Conservation (phyloP, 2,797 vertebrate species). For the Artibeus jamaicensis region DNA sequence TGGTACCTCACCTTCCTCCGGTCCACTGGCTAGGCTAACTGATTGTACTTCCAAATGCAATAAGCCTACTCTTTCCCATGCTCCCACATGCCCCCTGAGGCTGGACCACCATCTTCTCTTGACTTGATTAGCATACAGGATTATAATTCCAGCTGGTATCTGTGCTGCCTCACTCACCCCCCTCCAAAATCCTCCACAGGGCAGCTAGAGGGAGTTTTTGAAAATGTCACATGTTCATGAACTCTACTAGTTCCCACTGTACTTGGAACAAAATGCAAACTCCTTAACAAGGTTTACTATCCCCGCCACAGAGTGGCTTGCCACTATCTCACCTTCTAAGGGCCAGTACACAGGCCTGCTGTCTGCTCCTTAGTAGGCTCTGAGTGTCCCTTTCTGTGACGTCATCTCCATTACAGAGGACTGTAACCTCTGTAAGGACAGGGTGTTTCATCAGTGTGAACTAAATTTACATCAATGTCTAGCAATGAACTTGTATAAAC, state of each 20-base stretch:
- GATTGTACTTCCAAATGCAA: neutral
- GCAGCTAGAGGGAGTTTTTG: neutral
- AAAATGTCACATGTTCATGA: neutral
- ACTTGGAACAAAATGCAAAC: slow-evolving; percentile 32
- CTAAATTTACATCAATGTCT: neutral
- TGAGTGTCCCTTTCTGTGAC: neutral
- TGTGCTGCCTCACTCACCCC: neutral
- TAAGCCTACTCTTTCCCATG: neutral
- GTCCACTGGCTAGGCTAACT: neutral
- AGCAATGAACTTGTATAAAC: neutral
- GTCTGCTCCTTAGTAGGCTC: neutral
- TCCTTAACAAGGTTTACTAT: neutral
- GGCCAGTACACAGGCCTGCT: neutral
- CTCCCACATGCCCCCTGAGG: neutral
- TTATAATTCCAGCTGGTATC: neutral
- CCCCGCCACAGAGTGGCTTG: neutral
- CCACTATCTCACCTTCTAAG: neutral
- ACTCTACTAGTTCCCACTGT: neutral
- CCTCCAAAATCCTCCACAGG: neutral
- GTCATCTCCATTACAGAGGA: neutral
- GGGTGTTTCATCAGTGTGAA: neutral
- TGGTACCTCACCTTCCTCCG: neutral
- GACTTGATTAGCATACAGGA: neutral
- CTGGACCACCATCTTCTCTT: neutral
- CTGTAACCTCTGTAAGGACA: neutral